Percentiles rank a stretch among this genome's conserved stretches.
These are phyloP conservation scores for Saccostrea cuccullata DNA, from an alignment of 1,140 invertebrate genomes.

Conservation along the genomic window DNA sequence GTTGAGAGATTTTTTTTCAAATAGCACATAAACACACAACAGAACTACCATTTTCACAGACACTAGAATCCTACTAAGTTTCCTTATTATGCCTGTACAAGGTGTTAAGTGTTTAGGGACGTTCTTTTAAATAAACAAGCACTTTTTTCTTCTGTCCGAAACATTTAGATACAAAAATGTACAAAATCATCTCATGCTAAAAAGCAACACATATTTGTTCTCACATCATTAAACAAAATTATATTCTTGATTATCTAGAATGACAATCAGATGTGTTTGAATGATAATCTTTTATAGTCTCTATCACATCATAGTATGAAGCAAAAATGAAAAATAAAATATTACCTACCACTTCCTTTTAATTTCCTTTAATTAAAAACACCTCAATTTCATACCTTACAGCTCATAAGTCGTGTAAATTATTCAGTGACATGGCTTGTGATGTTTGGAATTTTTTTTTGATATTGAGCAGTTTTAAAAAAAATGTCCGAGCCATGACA, in stretches of 20 bases:
- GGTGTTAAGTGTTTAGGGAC: neutral
- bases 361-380: neutral
- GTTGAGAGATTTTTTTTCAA: slow-evolving; percentile 23
- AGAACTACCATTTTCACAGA: slow-evolving; percentile 6
- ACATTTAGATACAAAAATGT: neutral
- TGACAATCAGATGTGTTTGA: neutral
- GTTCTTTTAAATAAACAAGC: neutral
- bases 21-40: slow-evolving; percentile 25
- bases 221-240: neutral
- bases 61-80: neutral
- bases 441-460: neutral
- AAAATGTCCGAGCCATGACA: neutral
- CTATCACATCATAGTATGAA: neutral
- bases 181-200: neutral
- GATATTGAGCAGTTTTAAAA: slow-evolving; percentile 1
- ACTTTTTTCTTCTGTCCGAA: neutral
- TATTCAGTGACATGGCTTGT: neutral
- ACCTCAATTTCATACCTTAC: no score
- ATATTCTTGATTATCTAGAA: neutral
- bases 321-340: neutral
- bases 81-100: slow-evolving; percentile 3
- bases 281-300: neutral
- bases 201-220: slow-evolving; percentile 1
- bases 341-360: neutral
- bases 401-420: no score